Base-by-base conservation (phyloP, 1,140 invertebrate genomes). In the Bombus huntii region DNA sequence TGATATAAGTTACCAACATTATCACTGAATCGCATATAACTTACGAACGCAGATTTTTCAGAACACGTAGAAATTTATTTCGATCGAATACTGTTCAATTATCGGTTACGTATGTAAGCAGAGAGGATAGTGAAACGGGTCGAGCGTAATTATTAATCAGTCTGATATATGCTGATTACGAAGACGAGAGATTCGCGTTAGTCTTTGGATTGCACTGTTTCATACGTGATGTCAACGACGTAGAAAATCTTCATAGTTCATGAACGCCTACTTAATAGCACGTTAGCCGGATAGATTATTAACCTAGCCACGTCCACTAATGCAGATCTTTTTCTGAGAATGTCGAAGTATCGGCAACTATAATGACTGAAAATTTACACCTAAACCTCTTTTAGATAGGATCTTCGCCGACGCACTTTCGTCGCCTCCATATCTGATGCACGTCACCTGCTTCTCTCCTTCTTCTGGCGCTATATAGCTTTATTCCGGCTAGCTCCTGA, bases 331-430 rank as follows among this genome's bases (percentile, higher is more conserved):
- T 70, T 37, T 39, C 68, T 1, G 37, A 53, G 62, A 47, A 42
- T 77, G 28, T 77, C 86, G 44, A 57, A 83, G 31, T 74, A 78
- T 74, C 62, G 22, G 53, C 71, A 39, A 73, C 78, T 83, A 83
- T 85, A 39, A 57, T 42, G 57, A 12, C 68, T 83, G 59, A 86
- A 83, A 74, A 89, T 90, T 83, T 85, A 88, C 86, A 81, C 76
- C 86, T 85, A 62, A 80, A 74, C 68, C 83, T 42, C 57, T 90
- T 88, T 88, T 42, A 88, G 89, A 90, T 90, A 86, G 34, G 47
- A 90, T 90, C 75, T 78, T 34, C 83, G 84, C 89, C 89, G 88
- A 83, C 74, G 73, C 73, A 83, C 75, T 87, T 87, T 89, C 85
- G 85, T 76, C 68, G 53, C 39, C 71, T 44, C 47, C 76, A 81